phyloP scores from a whole-genome alignment of 2,888 invertebrate species.

The Bombylius major region DNA sequence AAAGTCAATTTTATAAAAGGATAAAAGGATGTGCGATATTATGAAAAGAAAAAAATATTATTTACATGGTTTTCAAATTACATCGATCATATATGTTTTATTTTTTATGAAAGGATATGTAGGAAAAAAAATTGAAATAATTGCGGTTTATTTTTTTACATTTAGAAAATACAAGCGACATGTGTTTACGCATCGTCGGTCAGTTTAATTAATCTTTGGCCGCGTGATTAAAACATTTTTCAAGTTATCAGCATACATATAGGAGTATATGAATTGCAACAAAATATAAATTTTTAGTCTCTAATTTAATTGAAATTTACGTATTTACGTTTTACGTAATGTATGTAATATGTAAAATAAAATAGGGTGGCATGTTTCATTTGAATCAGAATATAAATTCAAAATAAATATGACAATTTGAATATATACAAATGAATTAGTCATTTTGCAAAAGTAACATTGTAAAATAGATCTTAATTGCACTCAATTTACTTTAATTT shows the following conservation, averaged over 20 bases:
- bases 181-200: conserved; percentile 13
- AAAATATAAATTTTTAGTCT: neutral
- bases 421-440: too few species aligned
- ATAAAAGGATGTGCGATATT: conserved; percentile 7
- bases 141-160: conserved; percentile 1
- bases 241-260: neutral
- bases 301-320: conserved; percentile 14
- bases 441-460: neutral
- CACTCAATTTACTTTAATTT: conserved; percentile 15
- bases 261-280: neutral
- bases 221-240: conserved; percentile 6
- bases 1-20: neutral
- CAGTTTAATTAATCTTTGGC: conserved; percentile 15
- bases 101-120: neutral
- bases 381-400: too few species aligned
- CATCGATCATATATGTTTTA: too few species aligned
- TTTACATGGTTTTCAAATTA: too few species aligned
- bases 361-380: neutral
- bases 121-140: conserved; percentile 1
- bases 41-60: neutral
- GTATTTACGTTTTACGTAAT: conserved; percentile 1
- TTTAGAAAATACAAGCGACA: conserved; percentile 7
- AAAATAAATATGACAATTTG: too few species aligned
- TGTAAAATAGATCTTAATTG: conserved; percentile 13
- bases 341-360: neutral